Evolutionary conservation across 1,140 invertebrate species (phyloP), one percentile per base, ranked within the genome.

Genomic region (Drosophila trapezifrons): DNA sequence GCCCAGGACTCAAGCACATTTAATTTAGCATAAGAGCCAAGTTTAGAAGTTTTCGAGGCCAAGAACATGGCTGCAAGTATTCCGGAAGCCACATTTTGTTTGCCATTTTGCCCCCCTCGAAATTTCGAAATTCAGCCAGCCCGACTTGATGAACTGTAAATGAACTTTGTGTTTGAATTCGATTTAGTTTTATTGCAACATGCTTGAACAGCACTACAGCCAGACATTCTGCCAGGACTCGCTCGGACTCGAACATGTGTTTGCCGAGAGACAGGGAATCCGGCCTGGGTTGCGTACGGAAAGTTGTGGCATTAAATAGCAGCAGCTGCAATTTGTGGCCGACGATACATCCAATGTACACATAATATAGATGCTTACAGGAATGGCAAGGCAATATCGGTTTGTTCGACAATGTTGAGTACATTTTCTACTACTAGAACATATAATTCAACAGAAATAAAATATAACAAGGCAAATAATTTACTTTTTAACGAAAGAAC

Each of bases 81-180:
- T 59, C 13, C 13, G 60, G 29, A 37, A 35, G 43, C 57, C 52
- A 80, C 64, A 71, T 65, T 65, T 84, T 67, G 62, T 72, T 83
- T 83, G 72, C 55, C 29, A 38, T 66, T 45, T 8, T n/a, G n/a
- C 22, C 58, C 62, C 20, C 58, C 20, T 52, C 20, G 22, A 56
- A 38, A 62, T 29, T 37, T 62, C 32, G 35, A 38, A 62, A 29
- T 40, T 56, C 22, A 63, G 55, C 18, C n/a, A 56, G 43, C 20
- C 46, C 58, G 54, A 85, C 58, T 85, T 84, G 81, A 84, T 85
- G 80, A 84, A 84, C 81, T 84, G 81, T 85, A 84, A 84, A 84
- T 84, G 72, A 84, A 84, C 76, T 84, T 84, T 84, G 57, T 84
- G 77, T 85, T 80, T 80, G 76, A 76, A 85, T 84, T 85, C 81